phyloP scores from a whole-genome alignment of 1,140 invertebrate genomes.

The Platyura marginata region DNA sequence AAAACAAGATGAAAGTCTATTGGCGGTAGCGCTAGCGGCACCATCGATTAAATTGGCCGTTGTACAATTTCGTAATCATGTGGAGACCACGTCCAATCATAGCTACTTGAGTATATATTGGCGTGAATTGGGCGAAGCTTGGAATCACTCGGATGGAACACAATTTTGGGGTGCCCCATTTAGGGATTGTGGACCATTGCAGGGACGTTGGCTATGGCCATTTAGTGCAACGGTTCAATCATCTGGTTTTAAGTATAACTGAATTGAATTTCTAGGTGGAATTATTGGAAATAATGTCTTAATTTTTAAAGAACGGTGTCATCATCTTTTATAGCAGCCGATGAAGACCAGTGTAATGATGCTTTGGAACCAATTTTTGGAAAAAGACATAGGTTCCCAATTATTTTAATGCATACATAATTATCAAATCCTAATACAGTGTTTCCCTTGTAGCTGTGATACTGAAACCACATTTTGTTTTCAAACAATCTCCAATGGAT shows the following conservation, averaged over 20 bases:
- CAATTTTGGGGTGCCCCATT: slow-evolving; percentile 23
- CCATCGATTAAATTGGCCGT: slow-evolving; percentile 22
- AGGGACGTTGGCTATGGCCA: slow-evolving; percentile 22
- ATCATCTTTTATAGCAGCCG: slow-evolving; percentile 22
- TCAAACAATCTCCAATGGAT: slow-evolving; percentile 13
- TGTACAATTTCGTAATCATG: slow-evolving; percentile 23
- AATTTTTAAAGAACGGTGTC: slow-evolving; percentile 19
- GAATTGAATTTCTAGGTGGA: neutral
- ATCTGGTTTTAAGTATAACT: slow-evolving; percentile 17
- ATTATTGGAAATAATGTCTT: too few species aligned
- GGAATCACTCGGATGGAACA: slow-evolving; percentile 22
- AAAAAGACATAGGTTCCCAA: slow-evolving; percentile 16
- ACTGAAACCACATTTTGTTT: slow-evolving; percentile 24
- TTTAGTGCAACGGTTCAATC: slow-evolving; percentile 23
- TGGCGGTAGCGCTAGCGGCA: slow-evolving; percentile 23
- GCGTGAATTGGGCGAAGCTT: slow-evolving; percentile 21
- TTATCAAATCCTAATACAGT: neutral
- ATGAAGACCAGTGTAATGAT: slow-evolving; percentile 23
- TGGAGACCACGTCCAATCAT: slow-evolving; percentile 5
- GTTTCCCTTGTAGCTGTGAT: slow-evolving; percentile 14
- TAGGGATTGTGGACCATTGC: slow-evolving; percentile 22
- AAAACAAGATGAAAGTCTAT: slow-evolving; percentile 20
- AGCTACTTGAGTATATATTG: slow-evolving; percentile 21
- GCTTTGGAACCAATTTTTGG: slow-evolving; percentile 23
- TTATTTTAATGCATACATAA: neutral